Conservation (phyloP, 2,113 vertebrate genomes). For the Trematocara marginatum region DNA sequence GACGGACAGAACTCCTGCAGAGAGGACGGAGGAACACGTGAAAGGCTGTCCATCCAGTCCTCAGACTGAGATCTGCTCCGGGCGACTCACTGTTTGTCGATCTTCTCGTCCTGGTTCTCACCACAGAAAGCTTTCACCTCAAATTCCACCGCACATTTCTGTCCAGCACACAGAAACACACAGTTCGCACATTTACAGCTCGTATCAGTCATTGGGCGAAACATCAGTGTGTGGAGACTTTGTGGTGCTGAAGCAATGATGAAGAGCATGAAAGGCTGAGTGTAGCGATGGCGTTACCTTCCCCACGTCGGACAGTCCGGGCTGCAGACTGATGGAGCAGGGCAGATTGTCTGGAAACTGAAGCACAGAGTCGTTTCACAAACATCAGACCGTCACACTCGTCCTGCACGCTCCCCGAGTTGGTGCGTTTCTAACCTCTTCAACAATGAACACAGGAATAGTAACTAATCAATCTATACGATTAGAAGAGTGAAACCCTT, state of each 20-base stretch:
- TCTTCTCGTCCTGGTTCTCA: constrained; percentile 76
- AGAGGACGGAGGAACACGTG: background rate
- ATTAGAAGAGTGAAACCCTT: background rate
- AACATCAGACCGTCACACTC: background rate
- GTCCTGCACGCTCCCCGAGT: accelerated
- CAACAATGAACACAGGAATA: background rate
- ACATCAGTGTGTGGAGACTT: background rate
- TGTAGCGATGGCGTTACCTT: constrained; percentile 73
- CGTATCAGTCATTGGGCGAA: background rate
- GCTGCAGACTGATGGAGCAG: constrained; percentile 87
- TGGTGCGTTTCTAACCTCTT: accelerated
- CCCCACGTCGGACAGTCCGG: constrained; percentile 78
- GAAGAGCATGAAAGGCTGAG: background rate
- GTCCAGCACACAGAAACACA: background rate
- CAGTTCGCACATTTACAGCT: background rate
- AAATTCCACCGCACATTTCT: constrained; percentile 92
- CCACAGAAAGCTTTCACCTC: constrained; percentile 87
- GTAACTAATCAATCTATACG: accelerated
- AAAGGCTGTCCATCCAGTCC: background rate
- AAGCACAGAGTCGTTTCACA: background rate
- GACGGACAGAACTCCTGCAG: constrained; percentile 79
- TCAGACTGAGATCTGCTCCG: background rate
- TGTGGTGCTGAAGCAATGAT: background rate
- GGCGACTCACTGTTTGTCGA: constrained; percentile 78
- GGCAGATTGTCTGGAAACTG: constrained; percentile 94